Evolutionary conservation across 2,888 invertebrate species (phyloP), one percentile per base, ranked within the genome.

Genomic region (Carpatolechia fugitivella): DNA sequence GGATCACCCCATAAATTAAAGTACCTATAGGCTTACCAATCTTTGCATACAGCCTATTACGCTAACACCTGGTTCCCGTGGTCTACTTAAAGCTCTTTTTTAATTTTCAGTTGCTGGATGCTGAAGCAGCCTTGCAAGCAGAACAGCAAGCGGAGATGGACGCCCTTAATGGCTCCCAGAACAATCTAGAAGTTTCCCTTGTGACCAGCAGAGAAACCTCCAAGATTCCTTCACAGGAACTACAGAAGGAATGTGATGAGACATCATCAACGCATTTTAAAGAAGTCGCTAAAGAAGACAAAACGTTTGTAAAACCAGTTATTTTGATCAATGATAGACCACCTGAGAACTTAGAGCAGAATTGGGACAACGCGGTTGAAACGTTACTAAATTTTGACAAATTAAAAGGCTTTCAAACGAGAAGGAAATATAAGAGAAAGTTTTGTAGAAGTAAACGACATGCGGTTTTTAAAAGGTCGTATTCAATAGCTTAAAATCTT

Each of bases 261-360:
- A 70, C 76, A 60, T 70, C 80, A 0, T 61, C 76, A 6, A 67
- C 70, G 0, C 64, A 72, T 13, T 47, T 68, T 33, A 85, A 79
- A 69, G 69, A 71, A 33, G 75, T 76, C 30, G 68, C 41, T n/a
- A 52, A 52, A 44, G 75, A 76, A 30, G 68, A 70, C 1, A 72
- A 33, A 68, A 68, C 41, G 61, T 68, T 76, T 0, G 64, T 74
- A 7, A 78, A 85, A 57, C 90, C 89, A 1, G 83, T 89, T 29
- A 89, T 90, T 18, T 60, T 90, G 61, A 78, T 88, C 3, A 90
- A 90, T 44, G 90, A 90, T 38, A 81, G 80, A 61, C 80, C 82
- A 13, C 80, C 81, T 0, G 88, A 87, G 61, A 88, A 87, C 62
- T 76, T 86, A 10, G 89, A 87, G 52, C 79, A 83, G 52, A 85